Base-by-base conservation (phyloP, 2,113 vertebrate genomes). In the Callipepla squamata region DNA sequence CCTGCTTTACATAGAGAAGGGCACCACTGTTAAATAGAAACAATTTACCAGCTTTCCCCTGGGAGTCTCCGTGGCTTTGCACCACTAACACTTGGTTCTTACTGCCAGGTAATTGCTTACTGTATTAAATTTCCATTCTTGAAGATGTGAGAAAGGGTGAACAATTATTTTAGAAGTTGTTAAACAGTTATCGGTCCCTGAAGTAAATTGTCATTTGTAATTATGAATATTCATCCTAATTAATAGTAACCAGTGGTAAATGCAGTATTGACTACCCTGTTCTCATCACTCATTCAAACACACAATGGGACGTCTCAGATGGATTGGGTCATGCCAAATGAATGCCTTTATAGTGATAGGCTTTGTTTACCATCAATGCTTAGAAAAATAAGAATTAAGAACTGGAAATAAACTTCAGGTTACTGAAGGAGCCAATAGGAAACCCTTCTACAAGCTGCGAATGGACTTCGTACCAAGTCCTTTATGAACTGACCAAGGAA, bases 41-140 rank as follows among this genome's bases (percentile, higher is more conserved):
- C 12, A 44, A 26, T 75, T 90, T 30, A 45, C 38, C 45, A 47
- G 48, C 59, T 76, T 79, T 79, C 4, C n/a, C 76, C 14, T 42
- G 48, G 55, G 36, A 73, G 19, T 58, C 55, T 92, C 88, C 85
- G 78, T 44, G 62, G 58, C 73, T 74, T 84, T 92, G 59, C 66
- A 26, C 34, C 11, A 17, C 48, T 53, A 62, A 61, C 6, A 4
- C 51, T 76, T 5, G 18, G 48, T 55, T 79, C 53, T 5, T 2
- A 32, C 22, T n/a, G 30, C 53, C 67, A 12, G 1, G 0, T 17
- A 28, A 22, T 40, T 53, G 40, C 50, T 90, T 51, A 42, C 68
- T 88, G 80, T 36, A 7, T 25, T 61, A 67, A 17, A 16, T 13
- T 80, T 67, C 28, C 30, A 11, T 2, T 7, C 20, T 4, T 76